phyloP scores from a whole-genome alignment of 2,113 vertebrate genomes.

The Eolophus roseicapilla region DNA sequence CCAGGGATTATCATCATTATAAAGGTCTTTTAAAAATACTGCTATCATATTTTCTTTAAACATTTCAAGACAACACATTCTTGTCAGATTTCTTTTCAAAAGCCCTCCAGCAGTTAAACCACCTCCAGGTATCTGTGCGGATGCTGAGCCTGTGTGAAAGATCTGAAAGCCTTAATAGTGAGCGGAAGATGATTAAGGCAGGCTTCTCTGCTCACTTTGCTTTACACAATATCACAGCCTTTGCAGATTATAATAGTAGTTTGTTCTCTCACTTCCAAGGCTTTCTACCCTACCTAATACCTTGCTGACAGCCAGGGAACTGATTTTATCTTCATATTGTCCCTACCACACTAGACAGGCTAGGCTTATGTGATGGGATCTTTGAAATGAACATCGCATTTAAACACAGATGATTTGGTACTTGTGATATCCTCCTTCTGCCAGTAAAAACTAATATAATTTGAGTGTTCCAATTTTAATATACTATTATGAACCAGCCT shows the following conservation, averaged over 20 bases:
- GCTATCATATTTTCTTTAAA: accelerated
- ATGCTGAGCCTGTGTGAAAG: neutral
- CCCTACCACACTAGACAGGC: neutral
- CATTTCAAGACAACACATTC: neutral
- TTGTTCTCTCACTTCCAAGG: neutral
- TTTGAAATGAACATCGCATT: neutral
- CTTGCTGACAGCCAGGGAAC: neutral
- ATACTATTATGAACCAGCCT: neutral
- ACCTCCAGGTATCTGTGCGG: neutral
- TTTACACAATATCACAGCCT: neutral
- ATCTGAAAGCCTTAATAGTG: neutral
- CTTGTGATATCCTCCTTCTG: neutral
- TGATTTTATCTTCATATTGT: neutral
- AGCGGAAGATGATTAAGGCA: neutral
- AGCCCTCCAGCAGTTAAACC: neutral
- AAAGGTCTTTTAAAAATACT: neutral
- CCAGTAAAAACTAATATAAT: neutral
- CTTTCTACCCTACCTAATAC: neutral
- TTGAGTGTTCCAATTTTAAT: neutral
- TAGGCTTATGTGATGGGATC: neutral
- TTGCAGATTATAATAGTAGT: neutral
- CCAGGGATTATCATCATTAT: neutral
- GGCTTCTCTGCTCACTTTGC: neutral
- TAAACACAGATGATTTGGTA: neutral
- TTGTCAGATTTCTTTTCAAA: neutral